Conservation (phyloP, 2,113 vertebrate genomes). For the Brienomyrus brachyistius region DNA sequence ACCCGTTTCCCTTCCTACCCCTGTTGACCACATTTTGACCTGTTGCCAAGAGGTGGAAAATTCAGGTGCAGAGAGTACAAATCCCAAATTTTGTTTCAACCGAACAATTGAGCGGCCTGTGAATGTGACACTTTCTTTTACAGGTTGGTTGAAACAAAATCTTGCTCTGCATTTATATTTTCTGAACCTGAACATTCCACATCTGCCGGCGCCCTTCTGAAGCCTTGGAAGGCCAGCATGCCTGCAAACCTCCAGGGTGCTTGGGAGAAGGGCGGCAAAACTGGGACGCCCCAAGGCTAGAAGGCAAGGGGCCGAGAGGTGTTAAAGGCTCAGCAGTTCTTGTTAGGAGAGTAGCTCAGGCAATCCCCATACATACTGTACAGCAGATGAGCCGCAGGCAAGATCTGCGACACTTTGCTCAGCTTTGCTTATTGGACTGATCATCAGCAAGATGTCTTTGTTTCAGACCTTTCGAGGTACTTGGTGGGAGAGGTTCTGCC, state of each 20-base stretch:
- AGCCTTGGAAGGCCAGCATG: neutral
- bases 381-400: neutral
- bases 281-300: neutral
- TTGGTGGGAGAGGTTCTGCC: neutral
- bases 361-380: no score
- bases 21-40: neutral
- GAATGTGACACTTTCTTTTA: neutral
- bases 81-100: neutral
- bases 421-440: neutral
- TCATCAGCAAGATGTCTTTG: neutral
- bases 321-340: neutral
- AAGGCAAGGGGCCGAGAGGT: neutral
- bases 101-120: neutral
- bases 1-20: neutral
- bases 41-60: neutral
- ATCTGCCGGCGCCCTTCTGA: neutral
- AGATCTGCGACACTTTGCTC: neutral
- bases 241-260: neutral
- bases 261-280: neutral
- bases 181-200: neutral
- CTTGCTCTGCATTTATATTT: neutral
- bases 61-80: neutral
- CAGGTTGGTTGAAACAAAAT: neutral
- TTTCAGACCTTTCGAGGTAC: neutral
- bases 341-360: neutral